Evolutionary conservation across 2,113 vertebrate species (phyloP), one percentile per base, ranked within the genome.

Genomic region (Corydoras maculifer): DNA sequence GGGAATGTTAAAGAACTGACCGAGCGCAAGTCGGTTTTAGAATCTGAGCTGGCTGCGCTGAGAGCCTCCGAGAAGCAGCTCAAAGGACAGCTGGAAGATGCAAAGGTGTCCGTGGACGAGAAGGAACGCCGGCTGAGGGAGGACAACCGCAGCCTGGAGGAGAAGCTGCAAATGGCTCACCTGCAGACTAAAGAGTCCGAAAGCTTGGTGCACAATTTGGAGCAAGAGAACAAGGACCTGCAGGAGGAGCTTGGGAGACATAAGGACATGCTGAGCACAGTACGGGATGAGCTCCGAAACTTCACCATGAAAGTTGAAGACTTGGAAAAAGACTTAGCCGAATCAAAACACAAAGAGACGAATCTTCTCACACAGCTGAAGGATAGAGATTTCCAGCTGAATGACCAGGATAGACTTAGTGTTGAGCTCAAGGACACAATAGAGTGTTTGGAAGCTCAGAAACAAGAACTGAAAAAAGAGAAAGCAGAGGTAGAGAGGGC

Each of bases 61-160:
- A 87, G 82, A 62, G 90, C 89, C 1, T 91, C 90, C 10, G 92
- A 94, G 81, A 94, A 93, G 71, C 91, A 92, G 51, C 84, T 94
- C 63, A 87, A 84, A 72, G 79, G 81, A 25, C 91, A 91, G 74
- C 69, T 87, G 49, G 83, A 86, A 0, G 85, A 91, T 29, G 72
- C 88, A 18, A 73, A 84, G 72, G 78, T 88, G 65, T 90, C 82
- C 0, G 87, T 87, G 73, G 88, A 87, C 58, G 81, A 88, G 69
- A 90, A 85, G 71, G 93, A 94, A 61, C 91, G 84, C 68, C 79
- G 76, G 25, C 81, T 95, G 6, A 81, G 79, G 2, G 82, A 76
- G 6, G 86, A 92, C 76, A 94, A 93, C 81, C 75, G 75, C 50
- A 85, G 84, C 58, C 81, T 95, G 73, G 87, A 94, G 77, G 89